These are phyloP conservation scores for Anthoscopus minutus DNA, from an alignment of 2,113 vertebrate species.

Conservation along the genomic window DNA sequence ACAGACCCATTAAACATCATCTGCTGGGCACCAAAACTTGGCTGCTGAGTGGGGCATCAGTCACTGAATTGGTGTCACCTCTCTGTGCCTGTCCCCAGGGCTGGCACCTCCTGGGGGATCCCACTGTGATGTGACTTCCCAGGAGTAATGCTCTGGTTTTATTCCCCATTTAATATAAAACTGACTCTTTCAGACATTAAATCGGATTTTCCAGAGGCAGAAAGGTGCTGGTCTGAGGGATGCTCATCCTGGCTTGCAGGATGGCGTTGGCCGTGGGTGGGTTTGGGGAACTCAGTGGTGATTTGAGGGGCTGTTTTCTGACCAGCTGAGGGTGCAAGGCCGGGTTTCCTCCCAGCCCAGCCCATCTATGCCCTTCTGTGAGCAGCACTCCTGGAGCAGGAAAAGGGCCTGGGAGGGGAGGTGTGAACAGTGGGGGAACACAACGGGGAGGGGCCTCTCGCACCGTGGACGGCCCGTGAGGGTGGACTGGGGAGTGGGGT, in stretches of 20 bases:
- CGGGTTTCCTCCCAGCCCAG: neutral
- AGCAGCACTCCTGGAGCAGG: neutral
- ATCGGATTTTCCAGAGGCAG: neutral
- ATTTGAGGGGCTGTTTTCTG: neutral
- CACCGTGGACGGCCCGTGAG: accelerated
- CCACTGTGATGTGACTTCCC: neutral
- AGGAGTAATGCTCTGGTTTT: neutral
- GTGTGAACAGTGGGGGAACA: accelerated
- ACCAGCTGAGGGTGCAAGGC: neutral
- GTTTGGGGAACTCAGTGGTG: neutral
- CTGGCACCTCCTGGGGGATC: neutral
- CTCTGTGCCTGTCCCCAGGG: neutral
- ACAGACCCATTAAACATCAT: neutral
- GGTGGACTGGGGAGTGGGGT: accelerated
- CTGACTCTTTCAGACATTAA: too few species aligned
- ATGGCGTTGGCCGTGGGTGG: accelerated
- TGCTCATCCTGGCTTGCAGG: accelerated
- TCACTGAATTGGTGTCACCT: neutral
- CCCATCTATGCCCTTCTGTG: neutral
- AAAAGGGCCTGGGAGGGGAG: too few species aligned
- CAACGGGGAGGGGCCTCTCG: neutral
- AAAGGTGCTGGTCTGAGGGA: neutral
- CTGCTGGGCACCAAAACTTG: neutral
- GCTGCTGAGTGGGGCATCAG: neutral
- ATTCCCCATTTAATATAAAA: neutral